Percentiles rank a stretch among this genome's conserved stretches.
Conservation (phyloP, 2,797 vertebrate species). For the Malurus splendens region DNA sequence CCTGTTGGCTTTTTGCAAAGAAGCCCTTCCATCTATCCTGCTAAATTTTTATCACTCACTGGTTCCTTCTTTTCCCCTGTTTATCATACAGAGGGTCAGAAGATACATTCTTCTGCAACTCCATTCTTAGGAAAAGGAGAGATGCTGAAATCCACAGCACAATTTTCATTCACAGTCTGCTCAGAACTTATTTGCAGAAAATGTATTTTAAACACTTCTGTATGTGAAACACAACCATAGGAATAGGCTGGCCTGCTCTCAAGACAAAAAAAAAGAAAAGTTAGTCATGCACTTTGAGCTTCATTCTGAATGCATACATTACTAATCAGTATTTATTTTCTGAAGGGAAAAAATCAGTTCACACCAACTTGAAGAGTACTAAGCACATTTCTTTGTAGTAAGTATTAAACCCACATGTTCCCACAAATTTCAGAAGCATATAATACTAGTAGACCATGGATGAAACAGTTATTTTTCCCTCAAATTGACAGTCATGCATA, state of each 20-base stretch:
- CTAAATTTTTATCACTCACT: background rate
- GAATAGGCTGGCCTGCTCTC: background rate
- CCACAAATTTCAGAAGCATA: background rate
- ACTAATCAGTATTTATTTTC: background rate
- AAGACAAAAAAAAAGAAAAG: background rate
- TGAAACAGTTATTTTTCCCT: background rate
- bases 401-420: background rate
- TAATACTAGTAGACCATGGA: background rate
- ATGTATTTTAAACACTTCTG: background rate
- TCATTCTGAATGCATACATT: background rate
- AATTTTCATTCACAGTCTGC: background rate
- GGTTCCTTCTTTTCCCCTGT: background rate
- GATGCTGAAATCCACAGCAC: background rate
- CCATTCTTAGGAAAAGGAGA: background rate
- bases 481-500: background rate
- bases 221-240: background rate
- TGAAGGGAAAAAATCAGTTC: background rate
- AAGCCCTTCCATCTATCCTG: background rate
- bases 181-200: background rate
- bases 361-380: background rate
- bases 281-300: background rate
- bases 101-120: background rate
- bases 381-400: background rate
- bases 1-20: background rate
- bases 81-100: background rate